Conservation (phyloP, 1,140 invertebrate species). For the Leptinotarsa lineolata region DNA sequence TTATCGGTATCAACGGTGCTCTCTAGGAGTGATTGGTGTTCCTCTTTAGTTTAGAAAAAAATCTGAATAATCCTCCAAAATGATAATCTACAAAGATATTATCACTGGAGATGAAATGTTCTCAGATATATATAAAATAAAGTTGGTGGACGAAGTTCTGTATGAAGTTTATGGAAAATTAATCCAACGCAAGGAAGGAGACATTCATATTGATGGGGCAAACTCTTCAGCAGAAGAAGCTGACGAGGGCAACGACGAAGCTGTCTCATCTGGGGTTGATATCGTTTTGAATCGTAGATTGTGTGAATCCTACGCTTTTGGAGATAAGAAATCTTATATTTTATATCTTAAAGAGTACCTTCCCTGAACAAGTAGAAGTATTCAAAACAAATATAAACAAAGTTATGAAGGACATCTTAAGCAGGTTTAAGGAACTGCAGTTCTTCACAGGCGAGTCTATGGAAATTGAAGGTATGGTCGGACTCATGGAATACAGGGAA, state of each 20-base stretch:
- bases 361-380: constrained; percentile 81
- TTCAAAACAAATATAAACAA: constrained; percentile 94
- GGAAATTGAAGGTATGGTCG: constrained; percentile 93
- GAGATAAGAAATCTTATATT: constrained; percentile 89
- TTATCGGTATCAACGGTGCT: too few species aligned
- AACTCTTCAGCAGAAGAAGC: constrained; percentile 93
- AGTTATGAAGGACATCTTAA: constrained; percentile 91
- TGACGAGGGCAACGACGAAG: constrained; percentile 81
- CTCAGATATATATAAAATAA: constrained; percentile 95
- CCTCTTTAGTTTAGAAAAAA: constrained; percentile 28
- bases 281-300: constrained; percentile 92
- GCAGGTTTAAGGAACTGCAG: constrained; percentile 90
- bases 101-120: constrained; percentile 97
- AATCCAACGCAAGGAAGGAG: constrained; percentile 74
- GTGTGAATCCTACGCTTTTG: constrained; percentile 82
- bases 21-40: constrained; percentile 20
- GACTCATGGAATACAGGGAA: constrained; percentile 89
- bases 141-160: constrained; percentile 88
- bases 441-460: constrained; percentile 96
- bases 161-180: constrained; percentile 94
- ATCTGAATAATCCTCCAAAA: constrained; percentile 70
- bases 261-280: constrained; percentile 83
- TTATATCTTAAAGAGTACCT: constrained; percentile 89
- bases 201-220: constrained; percentile 81
- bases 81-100: constrained; percentile 95